Percentiles rank a stretch among this genome's conserved stretches.
Evolutionary conservation across 1,140 invertebrate genomes (phyloP).

Genomic region (Drosophila aff.): DNA sequence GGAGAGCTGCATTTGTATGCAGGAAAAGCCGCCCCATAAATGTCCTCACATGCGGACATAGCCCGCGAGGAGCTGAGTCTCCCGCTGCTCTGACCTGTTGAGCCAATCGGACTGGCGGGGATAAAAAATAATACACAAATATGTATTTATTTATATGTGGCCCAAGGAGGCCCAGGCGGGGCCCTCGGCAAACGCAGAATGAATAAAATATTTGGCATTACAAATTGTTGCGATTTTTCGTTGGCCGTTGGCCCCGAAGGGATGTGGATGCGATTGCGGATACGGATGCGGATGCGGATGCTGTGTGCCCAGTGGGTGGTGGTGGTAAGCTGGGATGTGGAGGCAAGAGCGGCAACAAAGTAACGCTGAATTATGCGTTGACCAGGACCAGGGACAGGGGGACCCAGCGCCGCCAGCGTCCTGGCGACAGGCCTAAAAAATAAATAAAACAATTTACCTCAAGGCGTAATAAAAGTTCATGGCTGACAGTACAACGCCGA

Average conservation of each 20-base stretch:
- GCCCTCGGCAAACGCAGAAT: constrained; percentile 55
- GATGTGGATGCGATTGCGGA: constrained; percentile 29
- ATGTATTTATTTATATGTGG: constrained; percentile 73
- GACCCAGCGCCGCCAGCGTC: constrained; percentile 12
- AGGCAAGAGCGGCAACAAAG: constrained; percentile 47
- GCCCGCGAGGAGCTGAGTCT: constrained; percentile 15
- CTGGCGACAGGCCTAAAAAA: constrained; percentile 73
- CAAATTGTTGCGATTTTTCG: constrained; percentile 80
- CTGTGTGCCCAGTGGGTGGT: constrained; percentile 43
- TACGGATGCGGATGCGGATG: constrained; percentile 25
- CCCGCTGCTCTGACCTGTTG: constrained; percentile 66
- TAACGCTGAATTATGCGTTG: constrained; percentile 76
- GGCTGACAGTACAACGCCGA: constrained; percentile 61
- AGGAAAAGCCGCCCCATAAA: constrained; percentile 22
- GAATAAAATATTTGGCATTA: constrained; percentile 82
- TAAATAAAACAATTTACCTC: constrained; percentile 83
- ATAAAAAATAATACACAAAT: constrained; percentile 63
- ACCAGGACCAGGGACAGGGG: constrained; percentile 57
- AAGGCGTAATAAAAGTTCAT: constrained; percentile 82
- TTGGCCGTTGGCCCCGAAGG: constrained; percentile 51
- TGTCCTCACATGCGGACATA: constrained; percentile 26
- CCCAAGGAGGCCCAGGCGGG: constrained; percentile 36
- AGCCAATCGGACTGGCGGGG: constrained; percentile 58
- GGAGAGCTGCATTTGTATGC: constrained; percentile 32
- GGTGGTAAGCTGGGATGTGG: constrained; percentile 1